Conservation (phyloP, 2,797 vertebrate species). For the Microhierax caerulescens region DNA sequence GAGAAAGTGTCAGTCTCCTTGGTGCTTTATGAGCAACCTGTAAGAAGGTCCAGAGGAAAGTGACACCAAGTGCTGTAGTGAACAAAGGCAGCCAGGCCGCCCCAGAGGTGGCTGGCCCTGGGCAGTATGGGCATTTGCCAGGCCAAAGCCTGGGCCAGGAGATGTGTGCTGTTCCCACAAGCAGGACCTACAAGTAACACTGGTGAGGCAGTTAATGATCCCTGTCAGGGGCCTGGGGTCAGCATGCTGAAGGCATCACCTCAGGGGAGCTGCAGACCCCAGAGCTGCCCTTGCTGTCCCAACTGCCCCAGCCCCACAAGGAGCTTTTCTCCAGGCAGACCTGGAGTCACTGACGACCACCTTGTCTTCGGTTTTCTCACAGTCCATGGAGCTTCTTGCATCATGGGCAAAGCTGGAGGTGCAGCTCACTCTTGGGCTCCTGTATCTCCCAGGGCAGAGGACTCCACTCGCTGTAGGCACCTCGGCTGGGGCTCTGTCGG, state of each 20-base stretch:
- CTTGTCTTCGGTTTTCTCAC: not conserved
- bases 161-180: not conserved
- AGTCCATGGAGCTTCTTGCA: not conserved
- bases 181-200: not conserved
- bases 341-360: not conserved
- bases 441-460: not conserved
- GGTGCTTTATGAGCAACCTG: not conserved
- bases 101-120: not conserved
- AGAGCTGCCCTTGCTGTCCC: not conserved
- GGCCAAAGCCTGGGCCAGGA: not conserved
- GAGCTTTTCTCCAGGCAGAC: not conserved
- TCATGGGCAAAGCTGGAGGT: not conserved
- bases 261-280: not conserved
- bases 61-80: not conserved
- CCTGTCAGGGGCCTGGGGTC: no score
- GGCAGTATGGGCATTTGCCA: not conserved
- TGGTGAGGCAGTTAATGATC: not conserved
- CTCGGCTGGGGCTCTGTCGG: accelerated
- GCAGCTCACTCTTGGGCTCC: not conserved
- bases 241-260: accelerated
- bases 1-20: not conserved
- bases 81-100: not conserved
- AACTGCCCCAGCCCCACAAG: not conserved
- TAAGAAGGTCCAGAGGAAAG: not conserved
- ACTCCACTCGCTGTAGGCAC: no score